Base-by-base conservation (phyloP, 23 tunicate genomes). In the Phallusia fumigata region DNA sequence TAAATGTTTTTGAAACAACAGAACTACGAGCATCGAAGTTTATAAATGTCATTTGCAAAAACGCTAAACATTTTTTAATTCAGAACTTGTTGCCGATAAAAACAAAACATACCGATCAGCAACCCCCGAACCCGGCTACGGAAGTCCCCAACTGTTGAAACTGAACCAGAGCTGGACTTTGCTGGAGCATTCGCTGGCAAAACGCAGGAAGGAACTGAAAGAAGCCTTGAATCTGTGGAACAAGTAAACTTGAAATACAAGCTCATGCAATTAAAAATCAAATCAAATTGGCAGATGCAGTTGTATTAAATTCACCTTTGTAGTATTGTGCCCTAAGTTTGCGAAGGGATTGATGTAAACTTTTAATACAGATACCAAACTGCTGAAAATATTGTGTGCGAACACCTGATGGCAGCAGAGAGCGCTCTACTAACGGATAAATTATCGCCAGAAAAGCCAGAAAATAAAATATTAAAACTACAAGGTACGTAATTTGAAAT, bases 91-190 rank as follows among this genome's bases (percentile, higher is more conserved):
- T 19, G 26, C 76, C 3, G 65, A 80, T 35, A 90, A 84, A 75
- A 90, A 79, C 65, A 5, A 24, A 12, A 53, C 33, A 26, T 81
- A 72, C 53, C 65, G 84, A 53, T 58, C 85, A 13, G 85, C 78
- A 36, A 79, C 95, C 22, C 85, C 95, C 15, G 95, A 84, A 50
- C 88, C 95, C 6, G 95, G 95, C n/a, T 64, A 24, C 72, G 95
- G 95, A 31, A 90, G 95, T 84, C 45, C 86, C 12, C 33, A 47
- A 45, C 88, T 90, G 49, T 85, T 79, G 19, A 33, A 80, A 52
- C 91, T 92, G 33, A 79, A 79, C 65, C 88, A 84, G 64, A 36
- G 91, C n/a, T 87, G 85, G 91, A 78, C 91, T 35, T n/a, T 92
- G 28, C 73, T 92, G 78, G 97, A 92, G 75, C 97, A 92, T 80